Base-by-base conservation (phyloP, 2,888 invertebrate species). In the Cryptophagus acutangulus region DNA sequence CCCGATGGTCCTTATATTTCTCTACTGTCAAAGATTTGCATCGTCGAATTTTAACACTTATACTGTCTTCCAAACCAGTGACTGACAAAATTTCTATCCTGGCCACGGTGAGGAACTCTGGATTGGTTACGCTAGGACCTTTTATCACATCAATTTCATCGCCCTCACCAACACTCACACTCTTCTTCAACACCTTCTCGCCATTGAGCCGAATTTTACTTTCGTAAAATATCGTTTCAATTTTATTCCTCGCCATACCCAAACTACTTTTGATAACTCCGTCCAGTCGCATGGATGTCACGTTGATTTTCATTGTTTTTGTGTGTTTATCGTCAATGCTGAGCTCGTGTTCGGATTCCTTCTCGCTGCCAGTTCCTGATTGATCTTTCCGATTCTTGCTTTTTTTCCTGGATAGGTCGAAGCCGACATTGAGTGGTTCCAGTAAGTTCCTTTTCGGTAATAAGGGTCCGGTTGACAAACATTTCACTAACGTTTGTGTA, bases 181-280 rank as follows among this genome's bases (percentile, higher is more conserved):
- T 85, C 69, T 91, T 91, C 66, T 91, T 91, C 24, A 72, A 46
- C 1, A 87, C 67, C 63, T 84, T 87, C 49, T 77, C 73, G 3
- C 88, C 89, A 71, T 91, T 91, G 0, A 88, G 65, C 58, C 87
- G 76, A 45, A 91, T 78, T 72, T 79, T 84, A 59, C 84, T 86
- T 50, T 84, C 84, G 70, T 88, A 90, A 64, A 91, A 87, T 34
- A 81, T 68, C 36, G 77, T 74, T 62, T 90, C 90, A 28, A 88
- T 74, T 78, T 88, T 90, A 62, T 83, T 86, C 63, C 87, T 77
- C 18, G 87, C 78, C 40, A 87, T 72, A 39, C 77, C 77, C 9
- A 88, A 69, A 12, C 79, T 83, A 24, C 76, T 73, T 68, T 86
- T 88, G 1, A 87, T 54, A 36, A 89, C 62, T 1, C 74, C 67